These are phyloP conservation scores for Mus spretus DNA, from an alignment of 2,797 vertebrate species.

Conservation along the genomic window DNA sequence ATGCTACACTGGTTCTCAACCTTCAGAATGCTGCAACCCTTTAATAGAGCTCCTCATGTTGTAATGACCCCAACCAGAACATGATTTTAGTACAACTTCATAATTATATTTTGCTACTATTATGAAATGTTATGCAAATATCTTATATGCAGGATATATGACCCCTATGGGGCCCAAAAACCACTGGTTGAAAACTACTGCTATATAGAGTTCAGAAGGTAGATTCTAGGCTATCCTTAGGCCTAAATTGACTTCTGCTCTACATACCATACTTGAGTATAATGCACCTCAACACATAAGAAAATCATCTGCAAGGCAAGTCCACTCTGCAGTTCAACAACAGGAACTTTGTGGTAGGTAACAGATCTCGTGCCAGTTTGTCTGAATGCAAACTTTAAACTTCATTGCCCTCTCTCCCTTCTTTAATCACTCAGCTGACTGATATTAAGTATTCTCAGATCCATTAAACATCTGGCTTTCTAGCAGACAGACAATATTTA, in stretches of 20 bases:
- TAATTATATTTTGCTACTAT: background rate
- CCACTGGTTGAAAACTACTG: background rate
- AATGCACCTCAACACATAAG: background rate
- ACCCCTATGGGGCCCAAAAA: background rate
- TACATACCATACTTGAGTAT: background rate
- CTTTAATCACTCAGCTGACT: slow-evolving; percentile 19
- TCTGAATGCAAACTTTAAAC: background rate
- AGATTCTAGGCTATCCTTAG: background rate
- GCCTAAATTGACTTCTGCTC: background rate
- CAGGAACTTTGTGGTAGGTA: background rate
- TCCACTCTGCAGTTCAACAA: background rate
- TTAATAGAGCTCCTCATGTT: background rate
- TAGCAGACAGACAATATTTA: slow-evolving; percentile 32
- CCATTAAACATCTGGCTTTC: background rate
- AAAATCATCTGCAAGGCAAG: background rate
- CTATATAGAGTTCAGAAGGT: too few species aligned
- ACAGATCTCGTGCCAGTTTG: slow-evolving; percentile 6
- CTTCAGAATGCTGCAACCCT: background rate
- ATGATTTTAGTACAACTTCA: background rate
- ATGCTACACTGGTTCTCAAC: background rate
- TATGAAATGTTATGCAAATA: background rate
- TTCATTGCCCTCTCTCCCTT: background rate
- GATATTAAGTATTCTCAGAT: background rate
- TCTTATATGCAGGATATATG: background rate
- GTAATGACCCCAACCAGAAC: background rate